phyloP scores from a whole-genome alignment of 2,888 invertebrate genomes.

The Carabus problematicus region DNA sequence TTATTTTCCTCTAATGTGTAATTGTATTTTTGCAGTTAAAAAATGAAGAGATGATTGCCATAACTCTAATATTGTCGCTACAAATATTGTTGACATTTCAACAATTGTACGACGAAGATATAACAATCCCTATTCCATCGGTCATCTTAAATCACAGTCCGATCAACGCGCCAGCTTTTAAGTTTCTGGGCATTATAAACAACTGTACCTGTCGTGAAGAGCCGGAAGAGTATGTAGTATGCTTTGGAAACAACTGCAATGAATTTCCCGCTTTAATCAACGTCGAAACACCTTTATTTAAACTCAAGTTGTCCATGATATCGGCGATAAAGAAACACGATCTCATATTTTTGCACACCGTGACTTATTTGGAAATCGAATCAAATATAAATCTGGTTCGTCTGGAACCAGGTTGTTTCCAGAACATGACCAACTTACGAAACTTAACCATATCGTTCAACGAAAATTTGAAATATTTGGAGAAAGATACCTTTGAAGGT shows the following conservation, averaged over 20 bases:
- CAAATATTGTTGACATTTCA: no score
- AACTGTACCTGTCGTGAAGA: conserved; percentile 64
- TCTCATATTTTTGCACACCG: conserved; percentile 56
- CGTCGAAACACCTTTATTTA: conserved; percentile 57
- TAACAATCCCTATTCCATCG: conserved; percentile 21
- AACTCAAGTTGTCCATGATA: conserved; percentile 63
- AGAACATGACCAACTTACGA: conserved; percentile 60
- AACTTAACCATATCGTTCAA: conserved; percentile 67
- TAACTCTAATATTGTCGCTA: no score
- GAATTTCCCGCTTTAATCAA: conserved; percentile 62
- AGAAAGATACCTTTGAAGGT: conserved; percentile 62
- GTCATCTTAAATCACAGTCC: conserved; percentile 30
- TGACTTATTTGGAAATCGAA: conserved; percentile 63
- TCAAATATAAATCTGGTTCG: conserved; percentile 63
- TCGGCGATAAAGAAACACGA: conserved; percentile 59
- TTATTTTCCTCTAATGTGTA: neutral
- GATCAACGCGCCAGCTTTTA: conserved; percentile 12
- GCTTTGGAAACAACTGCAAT: conserved; percentile 64
- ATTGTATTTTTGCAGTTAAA: neutral
- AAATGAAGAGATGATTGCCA: no score
- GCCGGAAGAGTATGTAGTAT: conserved; percentile 57
- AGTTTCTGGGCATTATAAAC: conserved; percentile 48
- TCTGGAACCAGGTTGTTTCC: conserved; percentile 62
- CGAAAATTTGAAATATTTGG: conserved; percentile 59
- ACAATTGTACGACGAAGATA: conserved; percentile 31